These are phyloP conservation scores for Apogon talboti DNA, from an alignment of 2,797 vertebrate species.

Conservation along the genomic window DNA sequence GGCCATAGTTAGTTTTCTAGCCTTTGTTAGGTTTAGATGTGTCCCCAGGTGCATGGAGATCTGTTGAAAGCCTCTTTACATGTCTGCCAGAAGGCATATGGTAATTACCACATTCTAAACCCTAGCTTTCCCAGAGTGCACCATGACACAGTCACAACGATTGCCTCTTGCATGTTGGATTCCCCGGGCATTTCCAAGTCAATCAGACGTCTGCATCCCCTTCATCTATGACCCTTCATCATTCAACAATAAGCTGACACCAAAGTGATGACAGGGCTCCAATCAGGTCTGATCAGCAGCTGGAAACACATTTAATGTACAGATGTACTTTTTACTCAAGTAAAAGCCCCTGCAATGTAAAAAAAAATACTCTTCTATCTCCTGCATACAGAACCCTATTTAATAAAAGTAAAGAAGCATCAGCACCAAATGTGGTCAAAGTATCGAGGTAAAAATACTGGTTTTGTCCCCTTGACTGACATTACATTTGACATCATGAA, in stretches of 20 bases:
- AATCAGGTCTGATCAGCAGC: slow-evolving; percentile 9
- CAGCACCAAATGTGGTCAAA: too few relatives aligned
- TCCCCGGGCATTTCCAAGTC: slow-evolving; percentile 32
- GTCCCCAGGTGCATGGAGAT: slow-evolving; percentile 62
- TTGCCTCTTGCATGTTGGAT: slow-evolving; percentile 1
- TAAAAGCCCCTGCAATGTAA: too few relatives aligned
- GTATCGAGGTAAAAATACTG: too few relatives aligned
- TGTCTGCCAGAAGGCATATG: slow-evolving; percentile 55
- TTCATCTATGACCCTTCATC: slow-evolving; percentile 16
- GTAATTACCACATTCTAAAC: slow-evolving; percentile 65
- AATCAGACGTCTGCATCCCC: slow-evolving; percentile 10
- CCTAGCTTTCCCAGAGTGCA: slow-evolving; percentile 48
- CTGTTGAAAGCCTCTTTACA: slow-evolving; percentile 70
- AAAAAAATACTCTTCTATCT: too few relatives aligned
- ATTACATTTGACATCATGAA: too few relatives aligned
- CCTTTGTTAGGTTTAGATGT: slow-evolving; percentile 50
- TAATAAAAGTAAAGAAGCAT: too few relatives aligned
- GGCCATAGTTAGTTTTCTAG: neutral
- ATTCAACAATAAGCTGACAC: slow-evolving; percentile 1
- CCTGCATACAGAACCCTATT: too few relatives aligned
- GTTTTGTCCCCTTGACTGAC: too few relatives aligned
- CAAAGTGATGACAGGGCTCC: slow-evolving; percentile 26
- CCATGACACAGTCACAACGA: slow-evolving; percentile 23
- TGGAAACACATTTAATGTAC: neutral
- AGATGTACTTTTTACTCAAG: too few relatives aligned